Evolutionary conservation across 2,888 invertebrate species (phyloP).

Genomic region (Caenorhabditis zanzibari): DNA sequence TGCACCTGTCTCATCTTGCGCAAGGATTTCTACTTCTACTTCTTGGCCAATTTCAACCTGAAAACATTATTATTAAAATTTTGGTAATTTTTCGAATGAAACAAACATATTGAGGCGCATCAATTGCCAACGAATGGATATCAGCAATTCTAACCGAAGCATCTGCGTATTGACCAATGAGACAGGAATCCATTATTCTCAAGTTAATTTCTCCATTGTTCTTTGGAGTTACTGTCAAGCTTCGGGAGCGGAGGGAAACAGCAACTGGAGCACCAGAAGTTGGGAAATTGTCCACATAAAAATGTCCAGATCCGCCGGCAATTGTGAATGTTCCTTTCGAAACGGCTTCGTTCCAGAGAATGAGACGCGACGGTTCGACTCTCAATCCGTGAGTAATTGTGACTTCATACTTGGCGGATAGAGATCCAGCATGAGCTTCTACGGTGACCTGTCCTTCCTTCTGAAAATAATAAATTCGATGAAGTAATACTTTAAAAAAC

Average conservation of each 20-base stretch:
- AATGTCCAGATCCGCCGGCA: conserved; percentile 80
- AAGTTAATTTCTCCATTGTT: conserved; percentile 68
- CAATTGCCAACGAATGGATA: conserved; percentile 72
- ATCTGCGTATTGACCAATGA: conserved; percentile 67
- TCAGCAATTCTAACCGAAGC: conserved; percentile 75
- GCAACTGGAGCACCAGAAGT: conserved; percentile 10
- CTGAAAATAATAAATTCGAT: neutral
- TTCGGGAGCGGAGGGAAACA: conserved; percentile 47
- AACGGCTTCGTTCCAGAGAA: conserved; percentile 76
- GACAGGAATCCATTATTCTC: conserved; percentile 74
- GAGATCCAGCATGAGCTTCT: conserved; percentile 42
- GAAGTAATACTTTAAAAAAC: neutral
- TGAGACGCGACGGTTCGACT: conserved; percentile 52
- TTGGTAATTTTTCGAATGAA: neutral
- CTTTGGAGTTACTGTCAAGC: conserved; percentile 63
- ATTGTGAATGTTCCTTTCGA: conserved; percentile 68
- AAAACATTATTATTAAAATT: conserved; percentile 13
- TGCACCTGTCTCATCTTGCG: conserved; percentile 75
- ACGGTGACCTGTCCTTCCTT: conserved; percentile 58
- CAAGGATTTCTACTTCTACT: conserved; percentile 68
- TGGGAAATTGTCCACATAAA: conserved; percentile 67
- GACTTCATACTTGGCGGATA: conserved; percentile 65
- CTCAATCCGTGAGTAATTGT: conserved; percentile 63
- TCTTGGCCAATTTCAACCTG: conserved; percentile 71
- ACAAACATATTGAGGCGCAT: conserved; percentile 73